Percentiles rank a stretch among this genome's conserved stretches.
Conservation (phyloP, 2,888 invertebrate species). For the Dicyrtoma fusca region DNA sequence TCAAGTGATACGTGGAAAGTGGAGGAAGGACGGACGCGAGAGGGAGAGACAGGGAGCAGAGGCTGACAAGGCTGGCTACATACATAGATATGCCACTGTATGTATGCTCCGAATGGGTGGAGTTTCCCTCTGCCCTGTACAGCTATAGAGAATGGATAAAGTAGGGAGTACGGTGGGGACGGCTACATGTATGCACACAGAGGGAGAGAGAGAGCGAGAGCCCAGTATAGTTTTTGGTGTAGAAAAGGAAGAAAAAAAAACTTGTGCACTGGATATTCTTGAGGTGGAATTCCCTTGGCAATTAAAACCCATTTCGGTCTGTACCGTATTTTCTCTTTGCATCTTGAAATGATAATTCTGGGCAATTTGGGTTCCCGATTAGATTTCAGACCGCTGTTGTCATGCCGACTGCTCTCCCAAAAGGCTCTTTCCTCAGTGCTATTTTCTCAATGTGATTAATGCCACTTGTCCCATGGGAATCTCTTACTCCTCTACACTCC, state of each 20-base stretch:
- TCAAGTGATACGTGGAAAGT: slow-evolving; percentile 5
- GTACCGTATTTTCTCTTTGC: slow-evolving; percentile 57
- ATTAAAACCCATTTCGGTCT: slow-evolving; percentile 56
- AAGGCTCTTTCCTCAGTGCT: slow-evolving; percentile 58
- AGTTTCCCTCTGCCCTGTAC: no score
- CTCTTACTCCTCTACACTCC: slow-evolving; percentile 40
- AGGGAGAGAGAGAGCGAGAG: neutral
- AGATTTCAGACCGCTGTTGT: slow-evolving; percentile 58
- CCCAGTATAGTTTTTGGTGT: neutral
- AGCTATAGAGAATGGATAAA: no score
- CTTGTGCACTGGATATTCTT: slow-evolving; percentile 44
- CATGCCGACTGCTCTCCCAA: slow-evolving; percentile 53
- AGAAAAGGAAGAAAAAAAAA: slow-evolving; percentile 17
- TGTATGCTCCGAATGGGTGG: no score
- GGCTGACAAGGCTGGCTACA: neutral
- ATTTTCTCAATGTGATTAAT: slow-evolving; percentile 62
- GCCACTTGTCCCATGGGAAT: slow-evolving; percentile 55
- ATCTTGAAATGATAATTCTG: slow-evolving; percentile 59
- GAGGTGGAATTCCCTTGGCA: slow-evolving; percentile 56
- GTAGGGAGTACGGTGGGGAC: no score
- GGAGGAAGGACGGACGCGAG: neutral
- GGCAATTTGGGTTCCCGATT: slow-evolving; percentile 58
- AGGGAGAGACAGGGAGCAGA: slow-evolving; percentile 18
- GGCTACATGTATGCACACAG: neutral
- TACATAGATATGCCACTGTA: no score